These are phyloP conservation scores for Thaumetopoea pityocampa DNA, from an alignment of 1,140 invertebrate species.

Conservation along the genomic window DNA sequence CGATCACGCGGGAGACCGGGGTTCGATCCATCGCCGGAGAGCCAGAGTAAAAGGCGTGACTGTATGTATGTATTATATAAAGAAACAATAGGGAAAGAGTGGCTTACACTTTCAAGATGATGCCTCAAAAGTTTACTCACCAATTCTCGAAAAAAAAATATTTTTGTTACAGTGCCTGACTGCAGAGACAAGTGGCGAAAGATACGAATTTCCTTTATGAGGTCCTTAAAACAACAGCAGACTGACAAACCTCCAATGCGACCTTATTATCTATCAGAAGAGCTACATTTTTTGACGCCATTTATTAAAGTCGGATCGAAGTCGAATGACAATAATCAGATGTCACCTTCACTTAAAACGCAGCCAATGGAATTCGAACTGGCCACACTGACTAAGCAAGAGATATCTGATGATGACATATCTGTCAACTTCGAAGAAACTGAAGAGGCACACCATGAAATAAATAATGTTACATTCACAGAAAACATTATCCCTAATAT, in stretches of 20 bases:
- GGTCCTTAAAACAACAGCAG: constrained; percentile 17
- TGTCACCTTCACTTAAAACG: neutral
- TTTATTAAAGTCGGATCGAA: constrained; percentile 7
- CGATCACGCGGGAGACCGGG: no score
- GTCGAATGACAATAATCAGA: neutral
- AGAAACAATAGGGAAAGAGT: no score
- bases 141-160: constrained; percentile 1
- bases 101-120: neutral
- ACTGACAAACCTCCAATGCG: constrained; percentile 15
- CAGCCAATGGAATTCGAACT: constrained; percentile 1
- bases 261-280: constrained; percentile 22
- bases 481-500: constrained; percentile 5
- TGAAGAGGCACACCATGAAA: neutral
- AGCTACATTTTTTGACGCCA: constrained; percentile 19
- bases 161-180: constrained; percentile 19
- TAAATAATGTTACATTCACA: neutral
- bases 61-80: no score
- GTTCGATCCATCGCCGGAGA: no score
- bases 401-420: neutral
- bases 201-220: constrained; percentile 21
- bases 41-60: no score
- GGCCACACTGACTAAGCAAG: neutral
- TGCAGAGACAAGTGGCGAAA: constrained; percentile 26
- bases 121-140: neutral
- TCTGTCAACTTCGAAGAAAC: neutral